These are phyloP conservation scores for Eurosta solidaginis DNA, from an alignment of 1,140 invertebrate genomes.

Conservation along the genomic window DNA sequence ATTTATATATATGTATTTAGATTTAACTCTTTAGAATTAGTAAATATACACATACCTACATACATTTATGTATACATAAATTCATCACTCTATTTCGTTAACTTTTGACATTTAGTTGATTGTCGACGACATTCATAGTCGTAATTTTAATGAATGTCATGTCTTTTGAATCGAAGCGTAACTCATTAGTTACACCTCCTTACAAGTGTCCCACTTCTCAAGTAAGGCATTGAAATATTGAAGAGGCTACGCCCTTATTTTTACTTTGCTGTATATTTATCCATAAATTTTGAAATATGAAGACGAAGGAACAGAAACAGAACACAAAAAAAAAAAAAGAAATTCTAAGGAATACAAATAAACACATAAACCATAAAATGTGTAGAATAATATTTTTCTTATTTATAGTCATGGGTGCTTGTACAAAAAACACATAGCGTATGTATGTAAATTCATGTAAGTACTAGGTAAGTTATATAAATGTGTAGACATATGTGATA, in stretches of 20 bases:
- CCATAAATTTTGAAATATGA: not conserved
- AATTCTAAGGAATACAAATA: constrained; percentile 14
- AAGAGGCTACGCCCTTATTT: not conserved
- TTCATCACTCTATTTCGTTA: not conserved
- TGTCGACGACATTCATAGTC: not conserved
- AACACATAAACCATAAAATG: not conserved
- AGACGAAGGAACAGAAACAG: not conserved
- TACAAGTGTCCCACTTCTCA: not conserved
- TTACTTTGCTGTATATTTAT: not conserved
- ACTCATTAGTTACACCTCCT: constrained; percentile 9
- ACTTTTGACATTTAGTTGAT: not conserved
- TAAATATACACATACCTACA: no score
- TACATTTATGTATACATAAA: not conserved
- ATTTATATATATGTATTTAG: no score
- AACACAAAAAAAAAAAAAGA: not conserved
- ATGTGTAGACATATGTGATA: not conserved
- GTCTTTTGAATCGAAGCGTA: constrained; percentile 13
- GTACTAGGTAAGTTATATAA: not conserved
- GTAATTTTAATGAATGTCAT: constrained; percentile 22
- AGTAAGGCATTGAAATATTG: not conserved
- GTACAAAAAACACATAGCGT: no score
- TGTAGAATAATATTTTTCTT: not conserved
- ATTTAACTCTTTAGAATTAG: no score
- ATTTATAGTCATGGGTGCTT: not conserved
- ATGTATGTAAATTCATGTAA: constrained; percentile 7